Evolutionary conservation across 2,888 invertebrate genomes (phyloP).

Genomic region (Isoperla grammatica): DNA sequence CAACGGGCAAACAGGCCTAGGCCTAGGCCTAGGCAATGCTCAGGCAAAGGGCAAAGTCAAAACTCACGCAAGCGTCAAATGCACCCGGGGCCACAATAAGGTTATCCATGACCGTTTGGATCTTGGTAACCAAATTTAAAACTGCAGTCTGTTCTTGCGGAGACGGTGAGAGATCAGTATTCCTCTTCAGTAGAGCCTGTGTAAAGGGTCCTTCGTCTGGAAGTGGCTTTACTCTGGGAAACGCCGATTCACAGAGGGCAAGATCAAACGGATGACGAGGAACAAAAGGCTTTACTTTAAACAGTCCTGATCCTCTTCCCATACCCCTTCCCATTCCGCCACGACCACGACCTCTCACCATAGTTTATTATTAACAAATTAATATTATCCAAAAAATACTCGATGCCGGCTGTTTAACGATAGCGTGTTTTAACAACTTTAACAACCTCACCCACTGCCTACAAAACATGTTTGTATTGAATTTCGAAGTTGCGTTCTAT

Average conservation of each 20-base stretch:
- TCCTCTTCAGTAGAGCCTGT: slow-evolving; percentile 85
- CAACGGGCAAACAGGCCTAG: too few species aligned
- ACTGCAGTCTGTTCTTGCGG: slow-evolving; percentile 89
- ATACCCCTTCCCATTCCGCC: slow-evolving; percentile 61
- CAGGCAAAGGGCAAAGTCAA: too few species aligned
- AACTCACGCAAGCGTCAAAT: slow-evolving; percentile 91
- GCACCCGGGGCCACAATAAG: slow-evolving; percentile 89
- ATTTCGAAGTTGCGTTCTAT: neutral
- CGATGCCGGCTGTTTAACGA: neutral
- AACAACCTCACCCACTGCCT: too few species aligned
- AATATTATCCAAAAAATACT: neutral
- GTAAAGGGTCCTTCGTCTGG: slow-evolving; percentile 82
- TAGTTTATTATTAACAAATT: slow-evolving; percentile 40
- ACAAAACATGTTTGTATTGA: neutral
- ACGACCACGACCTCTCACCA: slow-evolving; percentile 61
- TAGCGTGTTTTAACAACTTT: too few species aligned
- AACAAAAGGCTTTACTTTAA: slow-evolving; percentile 58
- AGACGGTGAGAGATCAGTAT: slow-evolving; percentile 86
- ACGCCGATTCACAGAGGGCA: slow-evolving; percentile 80
- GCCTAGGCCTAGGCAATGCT: too few species aligned
- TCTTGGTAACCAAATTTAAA: slow-evolving; percentile 87
- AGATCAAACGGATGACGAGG: slow-evolving; percentile 83
- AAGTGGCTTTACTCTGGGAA: slow-evolving; percentile 75
- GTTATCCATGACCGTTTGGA: slow-evolving; percentile 92
- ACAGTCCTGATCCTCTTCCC: slow-evolving; percentile 47